A percentile compares a stretch with the other conserved stretches of the same genome.
Evolutionary conservation across 2,888 invertebrate genomes (phyloP).

Genomic region (Ormyrus nitidulus): DNA sequence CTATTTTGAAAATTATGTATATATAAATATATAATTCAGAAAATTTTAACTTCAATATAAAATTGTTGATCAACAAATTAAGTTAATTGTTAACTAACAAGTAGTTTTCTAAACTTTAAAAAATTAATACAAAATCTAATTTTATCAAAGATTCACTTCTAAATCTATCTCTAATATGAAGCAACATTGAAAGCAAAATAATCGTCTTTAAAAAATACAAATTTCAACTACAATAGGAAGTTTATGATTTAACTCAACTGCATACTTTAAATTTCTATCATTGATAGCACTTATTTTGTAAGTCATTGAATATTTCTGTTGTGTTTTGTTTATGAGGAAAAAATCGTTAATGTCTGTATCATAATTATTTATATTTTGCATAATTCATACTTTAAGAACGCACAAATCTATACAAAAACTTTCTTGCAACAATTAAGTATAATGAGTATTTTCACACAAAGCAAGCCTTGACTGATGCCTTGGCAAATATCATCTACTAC

Average conservation of each 20-base stretch:
- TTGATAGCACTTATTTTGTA: constrained; percentile 28
- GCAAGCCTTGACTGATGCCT: constrained; percentile 36
- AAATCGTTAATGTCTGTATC: constrained; percentile 25
- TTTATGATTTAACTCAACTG: constrained; percentile 11
- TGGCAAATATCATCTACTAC: constrained; percentile 25
- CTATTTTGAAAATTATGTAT: constrained; percentile 42
- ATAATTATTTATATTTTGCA: constrained; percentile 32
- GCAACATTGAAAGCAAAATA: constrained; percentile 20
- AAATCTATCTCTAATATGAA: constrained; percentile 9
- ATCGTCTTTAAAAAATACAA: background rate
- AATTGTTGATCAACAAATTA: constrained; percentile 7
- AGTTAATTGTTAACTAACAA: constrained; percentile 16
- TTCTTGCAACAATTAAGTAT: constrained; percentile 29
- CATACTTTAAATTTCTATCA: constrained; percentile 1
- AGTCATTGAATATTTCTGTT: constrained; percentile 32
- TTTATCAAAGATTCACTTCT: background rate
- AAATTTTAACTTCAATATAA: constrained; percentile 35
- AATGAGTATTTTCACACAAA: constrained; percentile 23
- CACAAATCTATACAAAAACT: constrained; percentile 36
- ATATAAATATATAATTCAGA: constrained; percentile 18
- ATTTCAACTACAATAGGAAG: background rate
- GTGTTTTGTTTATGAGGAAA: constrained; percentile 31
- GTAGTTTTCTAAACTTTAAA: background rate
- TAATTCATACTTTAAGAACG: constrained; percentile 31
- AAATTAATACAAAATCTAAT: constrained; percentile 14